phyloP scores from a whole-genome alignment of 1,140 invertebrate species.

The Macrobrachium nipponense region DNA sequence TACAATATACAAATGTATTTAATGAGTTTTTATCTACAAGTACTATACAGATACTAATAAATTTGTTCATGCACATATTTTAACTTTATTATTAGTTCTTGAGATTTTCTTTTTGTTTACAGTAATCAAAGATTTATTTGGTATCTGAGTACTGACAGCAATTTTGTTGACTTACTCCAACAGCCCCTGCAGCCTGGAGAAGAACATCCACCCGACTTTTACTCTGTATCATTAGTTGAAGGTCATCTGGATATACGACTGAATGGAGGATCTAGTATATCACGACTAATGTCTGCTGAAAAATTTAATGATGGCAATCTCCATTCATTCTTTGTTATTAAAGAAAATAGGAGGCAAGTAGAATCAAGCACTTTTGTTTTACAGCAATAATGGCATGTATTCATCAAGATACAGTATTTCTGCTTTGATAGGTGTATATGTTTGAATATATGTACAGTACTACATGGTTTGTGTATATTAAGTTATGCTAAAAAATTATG shows the following conservation, averaged over 20 bases:
- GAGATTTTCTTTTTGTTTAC: neutral
- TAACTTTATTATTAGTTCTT: neutral
- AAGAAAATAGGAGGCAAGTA: conserved; percentile 67
- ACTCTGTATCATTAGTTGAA: conserved; percentile 76
- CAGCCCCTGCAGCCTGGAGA: conserved; percentile 60
- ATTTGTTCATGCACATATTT: no score
- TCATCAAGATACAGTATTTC: no score
- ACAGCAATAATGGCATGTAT: no score
- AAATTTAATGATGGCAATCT: conserved; percentile 70
- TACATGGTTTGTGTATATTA: no score
- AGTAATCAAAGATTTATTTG: neutral
- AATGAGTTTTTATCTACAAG: no score
- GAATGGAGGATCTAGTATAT: conserved; percentile 77
- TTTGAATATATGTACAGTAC: no score
- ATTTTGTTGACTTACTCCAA: neutral
- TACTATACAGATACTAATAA: no score
- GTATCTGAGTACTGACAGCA: neutral
- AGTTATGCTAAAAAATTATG: no score
- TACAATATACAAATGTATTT: no score
- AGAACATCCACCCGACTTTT: conserved; percentile 73
- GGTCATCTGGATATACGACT: conserved; percentile 78
- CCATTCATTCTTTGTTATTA: conserved; percentile 71
- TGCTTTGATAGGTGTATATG: no score
- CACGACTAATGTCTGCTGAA: conserved; percentile 68
- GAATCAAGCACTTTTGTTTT: no score